Evolutionary conservation across 2,113 vertebrate species (phyloP), one percentile per base, ranked within the genome.

Genomic region (Charina bottae): DNA sequence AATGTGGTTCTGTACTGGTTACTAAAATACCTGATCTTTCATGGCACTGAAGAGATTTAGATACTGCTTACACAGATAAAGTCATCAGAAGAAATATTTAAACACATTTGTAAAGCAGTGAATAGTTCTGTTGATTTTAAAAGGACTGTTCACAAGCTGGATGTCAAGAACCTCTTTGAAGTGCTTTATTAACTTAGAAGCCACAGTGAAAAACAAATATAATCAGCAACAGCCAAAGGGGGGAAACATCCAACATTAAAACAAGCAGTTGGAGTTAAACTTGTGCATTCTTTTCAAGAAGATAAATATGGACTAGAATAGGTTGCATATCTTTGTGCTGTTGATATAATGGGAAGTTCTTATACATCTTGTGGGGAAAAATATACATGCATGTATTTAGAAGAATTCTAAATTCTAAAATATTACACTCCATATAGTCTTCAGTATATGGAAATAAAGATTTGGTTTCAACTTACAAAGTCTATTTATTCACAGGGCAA

Each of bases 401-500:
- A 84, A 88, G 37, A 91, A 64, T 72, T 72, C n/a, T 37, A 72
- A 37, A 72, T 37, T 37, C 68, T 78, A 78, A 78, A 78, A 78
- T 78, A 91, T 49, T 55, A 90, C 90, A 60, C 53, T 56, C 72
- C 37, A 55, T 85, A 37, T 88, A 62, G 37, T 33, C 33, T 85
- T 91, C 90, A 95, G 95, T 94, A 95, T 90, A 94, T 91, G 92
- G 95, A 95, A 95, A 94, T 15, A 37, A 1, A 83, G 87, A 88
- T 94, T 95, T 94, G 15, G 4, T 95, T 96, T 94, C 93, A 92
- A 92, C 96, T 96, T 96, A 92, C 91, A 86, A 93, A 93, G 91
- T 93, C 94, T 93, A 91, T 95, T 97, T 96, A 89, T 93, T 96
- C 94, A 95, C 1, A 17, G 23, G 85, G 56, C 87, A 84, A 83